These are phyloP conservation scores for Periparus ater DNA, from an alignment of 2,797 vertebrate species.

Conservation along the genomic window DNA sequence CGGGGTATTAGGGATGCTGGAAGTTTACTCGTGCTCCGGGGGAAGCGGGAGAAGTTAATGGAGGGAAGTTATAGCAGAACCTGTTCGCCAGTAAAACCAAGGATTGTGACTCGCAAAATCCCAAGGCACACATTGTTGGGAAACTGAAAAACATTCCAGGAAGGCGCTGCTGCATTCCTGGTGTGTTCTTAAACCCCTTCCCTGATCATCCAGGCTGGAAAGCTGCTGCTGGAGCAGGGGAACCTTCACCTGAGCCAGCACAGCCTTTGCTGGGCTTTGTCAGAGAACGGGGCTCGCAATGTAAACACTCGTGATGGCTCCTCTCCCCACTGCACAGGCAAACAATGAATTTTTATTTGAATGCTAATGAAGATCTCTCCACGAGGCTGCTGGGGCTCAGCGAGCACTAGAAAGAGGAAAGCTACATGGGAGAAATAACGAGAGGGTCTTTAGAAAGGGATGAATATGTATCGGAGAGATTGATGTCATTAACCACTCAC, in stretches of 20 bases:
- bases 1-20: not conserved
- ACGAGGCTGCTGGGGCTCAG: slow-evolving; percentile 3
- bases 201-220: not conserved
- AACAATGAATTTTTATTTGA: slow-evolving; percentile 42
- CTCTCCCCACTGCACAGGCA: not conserved
- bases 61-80: slow-evolving; percentile 46
- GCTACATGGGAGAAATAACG: not conserved
- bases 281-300: not conserved
- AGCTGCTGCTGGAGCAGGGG: not conserved
- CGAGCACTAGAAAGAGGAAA: slow-evolving; percentile 6
- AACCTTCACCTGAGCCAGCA: not conserved
- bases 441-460: not conserved
- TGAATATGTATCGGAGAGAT: not conserved
- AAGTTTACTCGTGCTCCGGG: not conserved
- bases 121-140: not conserved
- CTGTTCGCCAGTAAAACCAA: slow-evolving; percentile 21
- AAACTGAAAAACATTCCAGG: not conserved
- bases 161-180: not conserved
- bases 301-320: slow-evolving; percentile 54
- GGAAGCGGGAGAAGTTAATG: slow-evolving; percentile 15
- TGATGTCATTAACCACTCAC: slow-evolving; percentile 33
- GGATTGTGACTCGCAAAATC: not conserved
- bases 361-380: slow-evolving; percentile 58
- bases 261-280: not conserved
- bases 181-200: not conserved